Conservation (phyloP, 2,113 vertebrate species). For the Sarotherodon lohbergeri region DNA sequence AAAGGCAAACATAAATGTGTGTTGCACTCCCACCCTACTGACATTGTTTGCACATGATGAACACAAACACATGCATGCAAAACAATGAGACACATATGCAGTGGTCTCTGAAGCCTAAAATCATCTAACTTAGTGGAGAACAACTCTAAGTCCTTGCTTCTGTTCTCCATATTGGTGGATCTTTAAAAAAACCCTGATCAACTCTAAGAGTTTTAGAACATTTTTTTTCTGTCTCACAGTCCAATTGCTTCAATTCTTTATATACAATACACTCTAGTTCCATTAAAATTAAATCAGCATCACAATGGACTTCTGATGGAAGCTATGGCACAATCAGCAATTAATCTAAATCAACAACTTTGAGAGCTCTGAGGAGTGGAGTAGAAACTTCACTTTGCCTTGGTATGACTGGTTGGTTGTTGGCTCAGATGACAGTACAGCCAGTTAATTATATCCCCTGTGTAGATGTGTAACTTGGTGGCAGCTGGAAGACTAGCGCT, state of each 20-base stretch:
- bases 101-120: background rate
- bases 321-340: conserved; percentile 22
- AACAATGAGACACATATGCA: background rate
- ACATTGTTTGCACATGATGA: background rate
- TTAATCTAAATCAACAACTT: conserved; percentile 32
- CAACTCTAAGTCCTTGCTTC: background rate
- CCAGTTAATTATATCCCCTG: conserved; percentile 57
- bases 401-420: background rate
- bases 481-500: conserved; percentile 19
- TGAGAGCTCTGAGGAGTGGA: background rate
- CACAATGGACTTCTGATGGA: conserved; percentile 48
- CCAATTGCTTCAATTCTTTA: background rate
- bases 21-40: background rate
- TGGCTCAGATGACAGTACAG: conserved; percentile 28
- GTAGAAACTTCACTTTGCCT: background rate
- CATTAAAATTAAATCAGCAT: conserved; percentile 53
- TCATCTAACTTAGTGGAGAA: background rate
- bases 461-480: conserved; percentile 53
- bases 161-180: background rate
- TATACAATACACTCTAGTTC: conserved; percentile 16
- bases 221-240: background rate
- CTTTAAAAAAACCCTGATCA: background rate
- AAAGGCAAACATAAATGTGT: background rate
- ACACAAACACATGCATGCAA: background rate
- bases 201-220: background rate